Conservation (phyloP, 1,140 invertebrate genomes). For the Diplogasteroides magnus region DNA sequence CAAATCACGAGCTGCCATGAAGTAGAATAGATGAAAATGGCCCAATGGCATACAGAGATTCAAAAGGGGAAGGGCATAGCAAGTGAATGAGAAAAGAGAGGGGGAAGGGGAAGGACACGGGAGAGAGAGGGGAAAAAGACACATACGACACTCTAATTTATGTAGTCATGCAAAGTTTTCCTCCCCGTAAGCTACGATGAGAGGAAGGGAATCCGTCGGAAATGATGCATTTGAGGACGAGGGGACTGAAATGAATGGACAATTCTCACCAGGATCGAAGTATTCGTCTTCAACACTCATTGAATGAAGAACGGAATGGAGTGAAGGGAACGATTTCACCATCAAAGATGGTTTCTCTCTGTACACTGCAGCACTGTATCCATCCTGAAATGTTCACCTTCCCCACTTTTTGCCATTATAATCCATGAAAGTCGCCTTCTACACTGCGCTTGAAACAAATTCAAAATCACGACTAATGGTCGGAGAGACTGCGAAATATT, state of each 20-base stretch:
- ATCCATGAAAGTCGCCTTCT: too few relatives aligned
- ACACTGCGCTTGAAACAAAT: too few relatives aligned
- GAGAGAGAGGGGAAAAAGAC: not conserved
- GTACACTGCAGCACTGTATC: constrained; percentile 43
- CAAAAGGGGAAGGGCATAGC: not conserved
- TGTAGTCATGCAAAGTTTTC: not conserved
- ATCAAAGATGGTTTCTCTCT: constrained; percentile 34
- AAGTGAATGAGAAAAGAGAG: not conserved
- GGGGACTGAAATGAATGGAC: not conserved
- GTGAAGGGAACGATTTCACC: not conserved
- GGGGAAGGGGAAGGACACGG: not conserved
- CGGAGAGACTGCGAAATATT: too few relatives aligned
- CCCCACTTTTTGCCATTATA: too few relatives aligned
- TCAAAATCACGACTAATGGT: too few relatives aligned
- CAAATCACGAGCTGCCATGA: not conserved
- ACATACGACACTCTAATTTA: not conserved
- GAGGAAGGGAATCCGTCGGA: not conserved
- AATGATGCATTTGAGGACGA: not conserved
- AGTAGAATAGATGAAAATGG: too few relatives aligned
- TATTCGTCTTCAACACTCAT: constrained; percentile 32
- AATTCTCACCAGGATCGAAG: constrained; percentile 31
- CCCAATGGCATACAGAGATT: too few relatives aligned
- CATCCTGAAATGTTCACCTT: constrained; percentile 47
- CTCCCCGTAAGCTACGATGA: not conserved
- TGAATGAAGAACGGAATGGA: constrained; percentile 2